phyloP scores from a whole-genome alignment of 2,888 invertebrate species.

The Melipona beecheii region DNA sequence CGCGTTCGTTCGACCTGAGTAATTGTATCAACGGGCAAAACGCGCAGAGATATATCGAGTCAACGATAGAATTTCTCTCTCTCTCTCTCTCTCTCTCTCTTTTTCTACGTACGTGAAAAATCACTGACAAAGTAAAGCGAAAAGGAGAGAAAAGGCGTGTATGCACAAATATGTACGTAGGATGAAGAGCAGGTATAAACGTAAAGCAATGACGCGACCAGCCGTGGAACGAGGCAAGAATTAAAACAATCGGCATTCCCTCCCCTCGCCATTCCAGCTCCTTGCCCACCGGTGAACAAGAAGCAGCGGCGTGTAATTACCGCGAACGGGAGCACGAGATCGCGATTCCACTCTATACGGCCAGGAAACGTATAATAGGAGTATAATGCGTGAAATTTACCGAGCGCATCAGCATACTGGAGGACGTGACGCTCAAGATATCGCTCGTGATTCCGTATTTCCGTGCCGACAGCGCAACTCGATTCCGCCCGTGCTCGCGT shows the following conservation, averaged over 20 bases:
- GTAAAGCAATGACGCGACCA: conserved; percentile 14
- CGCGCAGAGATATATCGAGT: conserved; percentile 1
- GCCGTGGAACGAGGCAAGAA: conserved; percentile 42
- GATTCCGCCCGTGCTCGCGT: conserved; percentile 26
- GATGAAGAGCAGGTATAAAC: conserved; percentile 7
- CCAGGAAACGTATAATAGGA: conserved; percentile 74
- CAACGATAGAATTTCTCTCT: not conserved
- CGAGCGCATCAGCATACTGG: conserved; percentile 73
- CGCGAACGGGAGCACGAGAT: conserved; percentile 66
- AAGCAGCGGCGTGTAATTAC: conserved; percentile 70
- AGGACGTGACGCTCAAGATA: conserved; percentile 73
- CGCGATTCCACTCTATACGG: conserved; percentile 63
- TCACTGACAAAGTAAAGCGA: conserved; percentile 1
- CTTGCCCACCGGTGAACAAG: conserved; percentile 32
- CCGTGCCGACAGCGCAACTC: conserved; percentile 62
- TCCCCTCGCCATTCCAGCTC: not conserved
- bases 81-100: too few relatives aligned
- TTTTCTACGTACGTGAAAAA: conserved; percentile 6
- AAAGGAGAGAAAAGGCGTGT: not conserved
- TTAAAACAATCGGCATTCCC: conserved; percentile 61
- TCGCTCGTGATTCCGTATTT: conserved; percentile 71
- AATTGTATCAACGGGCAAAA: conserved; percentile 49
- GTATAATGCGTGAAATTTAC: conserved; percentile 75
- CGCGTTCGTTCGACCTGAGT: conserved; percentile 31
- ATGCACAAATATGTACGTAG: conserved; percentile 11